Conservation (phyloP, 30 jellyfish, hydroid and myxozoan species). For the Turritopsis dohrnii region DNA sequence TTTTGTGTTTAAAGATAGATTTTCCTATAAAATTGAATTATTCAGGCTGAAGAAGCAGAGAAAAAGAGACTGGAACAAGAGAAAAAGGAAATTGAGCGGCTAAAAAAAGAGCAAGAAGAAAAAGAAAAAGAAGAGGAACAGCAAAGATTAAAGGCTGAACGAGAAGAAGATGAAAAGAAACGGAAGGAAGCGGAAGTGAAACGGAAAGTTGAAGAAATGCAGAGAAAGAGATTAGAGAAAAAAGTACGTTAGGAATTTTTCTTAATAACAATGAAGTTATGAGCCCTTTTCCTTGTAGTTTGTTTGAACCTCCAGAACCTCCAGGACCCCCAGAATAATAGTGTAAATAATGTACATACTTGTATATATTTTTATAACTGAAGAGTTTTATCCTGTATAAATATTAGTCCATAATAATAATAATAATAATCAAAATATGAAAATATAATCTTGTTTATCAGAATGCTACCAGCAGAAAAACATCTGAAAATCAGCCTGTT, state of each 20-base stretch:
- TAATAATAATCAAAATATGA: too few species aligned
- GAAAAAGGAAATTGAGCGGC: constrained; percentile 15
- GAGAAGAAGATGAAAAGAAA: constrained; percentile 37
- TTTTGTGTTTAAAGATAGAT: too few species aligned
- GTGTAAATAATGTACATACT: too few species aligned
- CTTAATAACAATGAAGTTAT: too few species aligned
- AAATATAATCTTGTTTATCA: neutral
- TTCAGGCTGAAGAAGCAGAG: constrained; percentile 32
- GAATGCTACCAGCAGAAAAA: neutral
- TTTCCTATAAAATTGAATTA: neutral
- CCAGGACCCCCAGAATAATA: too few species aligned
- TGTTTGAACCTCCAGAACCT: too few species aligned
- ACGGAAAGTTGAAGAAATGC: constrained; percentile 78
- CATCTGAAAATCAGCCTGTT: neutral
- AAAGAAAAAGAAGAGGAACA: constrained; percentile 21
- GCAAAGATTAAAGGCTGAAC: constrained; percentile 8
- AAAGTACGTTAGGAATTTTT: constrained; percentile 30
- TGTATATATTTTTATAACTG: too few species aligned
- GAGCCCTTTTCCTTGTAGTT: neutral
- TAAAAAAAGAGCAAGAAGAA: constrained; percentile 24
- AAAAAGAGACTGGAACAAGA: constrained; percentile 17
- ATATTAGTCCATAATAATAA: too few species aligned
- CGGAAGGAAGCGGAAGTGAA: constrained; percentile 56
- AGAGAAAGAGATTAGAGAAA: constrained; percentile 49
- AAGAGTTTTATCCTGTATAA: too few species aligned